Evolutionary conservation across 2,797 vertebrate genomes (phyloP), one percentile per base, ranked within the genome.

Genomic region (Atherinosoma microstoma): DNA sequence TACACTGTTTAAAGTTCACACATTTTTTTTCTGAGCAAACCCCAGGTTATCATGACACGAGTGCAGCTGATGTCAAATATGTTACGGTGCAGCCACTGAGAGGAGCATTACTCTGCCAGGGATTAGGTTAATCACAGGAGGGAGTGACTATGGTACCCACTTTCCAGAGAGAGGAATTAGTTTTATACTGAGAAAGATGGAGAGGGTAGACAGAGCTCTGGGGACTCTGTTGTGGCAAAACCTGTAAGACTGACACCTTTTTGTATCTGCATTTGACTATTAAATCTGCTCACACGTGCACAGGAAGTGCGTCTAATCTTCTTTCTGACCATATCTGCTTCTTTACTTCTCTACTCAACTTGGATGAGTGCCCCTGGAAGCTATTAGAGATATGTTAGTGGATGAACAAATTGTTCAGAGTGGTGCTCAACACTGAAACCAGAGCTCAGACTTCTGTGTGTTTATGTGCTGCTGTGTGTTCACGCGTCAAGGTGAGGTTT

Each of bases 71-170:
- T 73, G 77, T 89, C 80, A 87, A 61, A 73, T 40, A 53, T 2
- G 30, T 73, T 29, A 47, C 20, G 60, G 64, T 77, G 65, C 65
- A 84, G 78, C 73, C 82, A 56, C 51, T 35, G 69, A 79, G 68
- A 68, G 70, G 67, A 78, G 71, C 24, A 35, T 73, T 35, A 58
- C 84, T 74, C 75, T 73, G 75, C 30, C 47, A 70, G 67, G 86
- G 88, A 91, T 91, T 89, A 89, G 80, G 86, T 85, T 87, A 83
- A 89, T 90, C 83, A 84, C 87, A 64, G 79, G 54, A 74, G 68
- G 73, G 67, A 70, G 71, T 80, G 67, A 83, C 84, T 78, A 87
- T 75, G 79, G 35, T 78, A 82, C 77, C 89, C 87, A 84, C 71
- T 76, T 86, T 89, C 86, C 74, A 79, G 63, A 71, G 38, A 72